phyloP scores from a whole-genome alignment of 2,113 vertebrate species.

The Corapipo altera region DNA sequence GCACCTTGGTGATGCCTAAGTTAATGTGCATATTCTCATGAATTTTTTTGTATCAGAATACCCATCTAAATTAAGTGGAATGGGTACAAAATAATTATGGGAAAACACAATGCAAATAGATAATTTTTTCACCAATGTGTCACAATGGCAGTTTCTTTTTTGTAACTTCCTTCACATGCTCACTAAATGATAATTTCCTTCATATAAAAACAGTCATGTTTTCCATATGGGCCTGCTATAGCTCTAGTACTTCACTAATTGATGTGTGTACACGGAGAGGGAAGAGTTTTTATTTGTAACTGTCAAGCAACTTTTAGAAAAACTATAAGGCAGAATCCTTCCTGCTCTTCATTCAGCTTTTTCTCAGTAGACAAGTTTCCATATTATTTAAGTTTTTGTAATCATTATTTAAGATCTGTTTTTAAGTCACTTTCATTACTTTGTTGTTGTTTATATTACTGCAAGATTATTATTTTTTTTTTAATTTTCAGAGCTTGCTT shows the following conservation, averaged over 20 bases:
- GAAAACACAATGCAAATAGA: neutral
- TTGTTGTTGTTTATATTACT: neutral
- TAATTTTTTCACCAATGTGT: neutral
- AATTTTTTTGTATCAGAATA: neutral
- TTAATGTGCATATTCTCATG: neutral
- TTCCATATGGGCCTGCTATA: accelerated
- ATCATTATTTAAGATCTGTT: neutral
- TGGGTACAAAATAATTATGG: neutral
- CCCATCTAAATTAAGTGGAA: neutral
- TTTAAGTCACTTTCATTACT: neutral
- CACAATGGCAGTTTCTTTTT: neutral
- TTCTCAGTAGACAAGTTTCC: neutral
- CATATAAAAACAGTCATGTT: neutral
- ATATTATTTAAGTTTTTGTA: neutral
- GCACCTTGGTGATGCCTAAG: neutral
- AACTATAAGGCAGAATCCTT: neutral
- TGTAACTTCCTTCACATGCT: neutral
- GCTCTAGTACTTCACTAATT: neutral
- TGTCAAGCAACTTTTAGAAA: neutral
- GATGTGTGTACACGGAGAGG: neutral
- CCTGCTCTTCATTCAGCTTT: neutral
- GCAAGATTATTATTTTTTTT: neutral
- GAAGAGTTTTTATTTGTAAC: neutral
- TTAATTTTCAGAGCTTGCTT: neutral
- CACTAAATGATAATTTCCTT: neutral